phyloP scores from a whole-genome alignment of 2,113 vertebrate species.

The Spilogale gracilis region DNA sequence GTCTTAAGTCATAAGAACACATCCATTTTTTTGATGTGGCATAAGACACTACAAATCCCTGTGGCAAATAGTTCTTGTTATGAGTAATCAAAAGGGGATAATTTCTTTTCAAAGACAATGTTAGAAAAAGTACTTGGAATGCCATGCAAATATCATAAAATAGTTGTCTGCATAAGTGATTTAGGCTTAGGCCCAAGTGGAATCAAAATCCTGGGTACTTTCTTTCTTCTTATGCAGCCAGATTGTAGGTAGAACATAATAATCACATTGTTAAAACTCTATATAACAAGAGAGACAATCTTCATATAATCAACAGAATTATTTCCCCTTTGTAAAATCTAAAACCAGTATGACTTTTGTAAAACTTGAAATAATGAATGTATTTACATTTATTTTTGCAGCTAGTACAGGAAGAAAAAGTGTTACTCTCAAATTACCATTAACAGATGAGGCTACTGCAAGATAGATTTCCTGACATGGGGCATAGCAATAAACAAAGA shows the following conservation, averaged over 20 bases:
- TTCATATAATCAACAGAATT: constrained; percentile 39
- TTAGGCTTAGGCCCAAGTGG: neutral
- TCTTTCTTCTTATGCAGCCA: neutral
- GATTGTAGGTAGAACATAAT: neutral
- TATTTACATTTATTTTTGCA: constrained; percentile 47
- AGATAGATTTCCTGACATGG: constrained; percentile 54
- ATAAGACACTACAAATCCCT: neutral
- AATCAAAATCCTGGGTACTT: constrained; percentile 22
- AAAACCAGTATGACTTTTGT: constrained; percentile 45
- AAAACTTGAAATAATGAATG: constrained; percentile 46
- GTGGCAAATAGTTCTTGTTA: constrained; percentile 22
- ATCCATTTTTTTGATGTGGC: neutral
- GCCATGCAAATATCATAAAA: neutral
- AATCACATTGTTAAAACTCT: constrained; percentile 7
- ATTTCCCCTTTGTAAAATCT: neutral
- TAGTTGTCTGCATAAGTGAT: neutral
- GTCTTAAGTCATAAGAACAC: neutral
- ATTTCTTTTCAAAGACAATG: neutral
- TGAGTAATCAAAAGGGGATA: neutral
- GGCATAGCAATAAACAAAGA: constrained; percentile 64
- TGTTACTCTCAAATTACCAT: neutral
- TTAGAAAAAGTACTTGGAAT: constrained; percentile 14
- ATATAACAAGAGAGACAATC: neutral
- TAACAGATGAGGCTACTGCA: constrained; percentile 61
- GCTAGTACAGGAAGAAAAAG: neutral